These are phyloP conservation scores for Trichechus manatus DNA, from an alignment of 2,113 vertebrate genomes.

Conservation along the genomic window DNA sequence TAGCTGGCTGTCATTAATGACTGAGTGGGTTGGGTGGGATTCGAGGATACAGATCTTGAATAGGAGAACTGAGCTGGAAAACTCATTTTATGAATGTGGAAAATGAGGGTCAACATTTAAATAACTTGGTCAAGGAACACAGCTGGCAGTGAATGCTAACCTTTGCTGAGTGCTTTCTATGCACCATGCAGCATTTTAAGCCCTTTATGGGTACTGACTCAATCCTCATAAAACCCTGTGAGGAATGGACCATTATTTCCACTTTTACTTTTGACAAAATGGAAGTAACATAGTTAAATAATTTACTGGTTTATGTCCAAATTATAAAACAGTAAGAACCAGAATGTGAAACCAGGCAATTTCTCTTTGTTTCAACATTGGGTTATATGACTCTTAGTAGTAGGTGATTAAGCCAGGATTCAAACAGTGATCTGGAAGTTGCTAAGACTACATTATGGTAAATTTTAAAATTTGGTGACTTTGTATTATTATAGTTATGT, in stretches of 20 bases:
- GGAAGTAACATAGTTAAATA: background rate
- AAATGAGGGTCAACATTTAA: too few species aligned
- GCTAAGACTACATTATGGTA: fast-evolving
- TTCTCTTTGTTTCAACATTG: fast-evolving
- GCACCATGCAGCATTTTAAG: fast-evolving
- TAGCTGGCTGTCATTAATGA: fast-evolving
- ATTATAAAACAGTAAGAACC: background rate
- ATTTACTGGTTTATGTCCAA: background rate
- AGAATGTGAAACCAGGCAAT: fast-evolving
- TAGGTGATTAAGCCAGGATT: background rate
- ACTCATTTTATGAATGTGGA: background rate
- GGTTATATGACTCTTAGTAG: fast-evolving
- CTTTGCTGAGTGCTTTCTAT: fast-evolving
- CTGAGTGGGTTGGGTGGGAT: background rate
- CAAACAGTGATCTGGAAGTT: too few species aligned
- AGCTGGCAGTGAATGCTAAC: too few species aligned
- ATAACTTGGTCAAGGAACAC: fast-evolving
- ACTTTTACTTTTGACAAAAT: background rate
- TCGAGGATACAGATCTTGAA: fast-evolving
- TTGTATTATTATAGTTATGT: background rate
- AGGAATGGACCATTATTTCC: background rate
- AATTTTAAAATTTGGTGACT: background rate
- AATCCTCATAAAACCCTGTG: background rate
- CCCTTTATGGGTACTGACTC: background rate
- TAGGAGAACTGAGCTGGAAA: background rate